Evolutionary conservation across 2,113 vertebrate genomes (phyloP).

Genomic region (Castor canadensis): DNA sequence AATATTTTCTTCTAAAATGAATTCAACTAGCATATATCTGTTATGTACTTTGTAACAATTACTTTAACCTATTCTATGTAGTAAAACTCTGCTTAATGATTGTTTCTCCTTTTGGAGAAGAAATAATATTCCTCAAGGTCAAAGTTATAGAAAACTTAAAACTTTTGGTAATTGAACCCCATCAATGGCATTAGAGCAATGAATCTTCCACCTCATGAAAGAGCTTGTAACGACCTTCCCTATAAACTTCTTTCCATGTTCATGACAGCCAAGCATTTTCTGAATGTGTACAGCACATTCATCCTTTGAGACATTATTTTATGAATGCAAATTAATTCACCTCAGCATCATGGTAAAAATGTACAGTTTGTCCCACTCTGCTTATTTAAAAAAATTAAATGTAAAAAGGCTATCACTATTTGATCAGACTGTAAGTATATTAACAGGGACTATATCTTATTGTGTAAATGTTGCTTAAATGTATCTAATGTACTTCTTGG

Average conservation of each 20-base stretch:
- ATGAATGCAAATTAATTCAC: neutral
- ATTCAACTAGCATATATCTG: slow-evolving; percentile 60
- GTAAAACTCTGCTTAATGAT: neutral
- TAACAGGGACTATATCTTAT: neutral
- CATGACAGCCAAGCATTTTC: neutral
- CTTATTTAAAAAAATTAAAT: neutral
- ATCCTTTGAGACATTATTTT: neutral
- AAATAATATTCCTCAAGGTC: neutral
- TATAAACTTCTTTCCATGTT: neutral
- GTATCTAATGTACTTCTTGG: neutral
- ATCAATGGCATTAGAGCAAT: neutral
- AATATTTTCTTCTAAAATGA: slow-evolving; percentile 70
- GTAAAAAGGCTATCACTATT: neutral
- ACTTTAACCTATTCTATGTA: slow-evolving; percentile 21
- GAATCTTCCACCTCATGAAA: neutral
- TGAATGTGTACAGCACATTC: neutral
- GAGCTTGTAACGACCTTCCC: neutral
- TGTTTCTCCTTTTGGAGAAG: neutral
- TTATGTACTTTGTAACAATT: slow-evolving; percentile 43
- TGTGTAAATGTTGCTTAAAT: neutral
- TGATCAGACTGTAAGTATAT: neutral
- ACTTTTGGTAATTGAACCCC: neutral
- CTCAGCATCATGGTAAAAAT: neutral
- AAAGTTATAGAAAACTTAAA: neutral
- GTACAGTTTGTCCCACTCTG: neutral